Base-by-base conservation (phyloP, 2,113 vertebrate species). In the Mirza zaza region DNA sequence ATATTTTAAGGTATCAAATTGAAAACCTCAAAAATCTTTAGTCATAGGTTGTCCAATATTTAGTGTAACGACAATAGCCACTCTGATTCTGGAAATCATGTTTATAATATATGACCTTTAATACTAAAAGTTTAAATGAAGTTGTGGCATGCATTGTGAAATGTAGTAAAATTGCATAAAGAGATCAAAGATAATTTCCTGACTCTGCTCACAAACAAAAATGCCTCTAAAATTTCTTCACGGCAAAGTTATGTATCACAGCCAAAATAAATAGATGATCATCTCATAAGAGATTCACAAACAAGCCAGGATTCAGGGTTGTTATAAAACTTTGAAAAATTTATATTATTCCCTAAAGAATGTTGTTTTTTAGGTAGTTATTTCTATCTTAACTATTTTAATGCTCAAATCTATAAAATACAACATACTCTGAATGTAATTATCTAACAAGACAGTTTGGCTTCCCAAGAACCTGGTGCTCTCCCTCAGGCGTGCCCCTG, bases 101-200 rank as follows among this genome's bases (percentile, higher is more conserved):
- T 83, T 93, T 84, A 27, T 88, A 61, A 73, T 2, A 0, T 85
- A 32, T 36, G 90, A 4, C 1, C 25, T 93, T 68, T 87, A 80
- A 85, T 32, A 59, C 23, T 90, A 52, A 90, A 71, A 92, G 95
- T 61, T 79, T 93, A 95, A 97, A 77, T 70, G 39, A 50, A 77
- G 80, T 52, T 71, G 55, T 85, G 70, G 8, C 27, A 11, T 75
- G 42, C 23, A 87, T 97, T 95, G 42, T 77, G 92, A 96, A 59
- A 48, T 42, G 32, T 50, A 96, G 57, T 90, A 87, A 91, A 97
- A 95, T 94, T 98, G 42, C 67, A 97, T 32, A 36, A 52, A 67
- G 90, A 94, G 57, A 94, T 86, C 45, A 97, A 97, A 95, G 92
- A 76, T 97, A 87, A 91, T 48, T 95, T 97, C 94, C 63, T 71